Conservation (phyloP, 2,888 invertebrate genomes). For the Melanotus villosus region DNA sequence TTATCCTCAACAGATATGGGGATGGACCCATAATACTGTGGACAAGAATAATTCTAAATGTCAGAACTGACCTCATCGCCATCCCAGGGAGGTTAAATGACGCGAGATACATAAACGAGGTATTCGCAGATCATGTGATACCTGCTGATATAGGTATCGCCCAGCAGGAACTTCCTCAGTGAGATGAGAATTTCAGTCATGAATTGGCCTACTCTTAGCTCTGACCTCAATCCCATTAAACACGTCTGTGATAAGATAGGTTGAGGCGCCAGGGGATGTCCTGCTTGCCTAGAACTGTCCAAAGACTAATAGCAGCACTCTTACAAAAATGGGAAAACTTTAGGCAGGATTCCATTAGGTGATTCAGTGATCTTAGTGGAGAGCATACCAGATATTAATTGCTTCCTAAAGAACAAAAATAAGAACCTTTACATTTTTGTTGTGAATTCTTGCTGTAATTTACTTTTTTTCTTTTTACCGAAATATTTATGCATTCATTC, state of each 20-base stretch:
- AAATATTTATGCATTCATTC: no score
- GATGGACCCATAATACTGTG: neutral
- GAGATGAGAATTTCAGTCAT: neutral
- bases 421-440: no score
- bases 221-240: neutral
- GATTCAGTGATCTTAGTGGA: no score
- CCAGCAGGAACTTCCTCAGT: constrained; percentile 1
- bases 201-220: neutral
- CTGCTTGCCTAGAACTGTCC: neutral
- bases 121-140: neutral
- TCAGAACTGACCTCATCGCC: neutral
- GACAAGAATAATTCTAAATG: neutral
- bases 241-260: neutral
- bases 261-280: neutral
- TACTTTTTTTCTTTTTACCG: no score
- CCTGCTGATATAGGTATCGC: neutral
- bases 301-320: neutral
- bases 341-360: neutral
- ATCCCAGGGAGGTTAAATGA: neutral
- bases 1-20: neutral
- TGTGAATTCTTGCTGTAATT: no score
- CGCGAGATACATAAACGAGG: neutral
- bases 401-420: no score
- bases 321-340: neutral
- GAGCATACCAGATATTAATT: no score